Evolutionary conservation across 2,113 vertebrate genomes (phyloP).

Genomic region (Sarotherodon lohbergeri): DNA sequence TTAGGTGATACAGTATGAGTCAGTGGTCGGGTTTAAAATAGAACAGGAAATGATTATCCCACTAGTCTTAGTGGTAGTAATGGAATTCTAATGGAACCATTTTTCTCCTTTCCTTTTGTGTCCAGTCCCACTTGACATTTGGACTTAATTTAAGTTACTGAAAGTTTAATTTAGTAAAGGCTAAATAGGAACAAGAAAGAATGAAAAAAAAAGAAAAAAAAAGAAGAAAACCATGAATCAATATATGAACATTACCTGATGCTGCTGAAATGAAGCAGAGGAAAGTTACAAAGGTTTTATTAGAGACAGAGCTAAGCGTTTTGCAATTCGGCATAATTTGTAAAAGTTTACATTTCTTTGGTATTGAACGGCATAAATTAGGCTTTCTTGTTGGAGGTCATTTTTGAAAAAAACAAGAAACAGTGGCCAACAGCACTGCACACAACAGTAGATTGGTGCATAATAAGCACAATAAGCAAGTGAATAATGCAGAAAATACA

Average conservation of each 20-base stretch:
- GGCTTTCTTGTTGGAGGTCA: not conserved
- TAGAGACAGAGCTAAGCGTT: not conserved
- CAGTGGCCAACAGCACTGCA: not conserved
- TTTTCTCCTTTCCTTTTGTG: conserved; percentile 48
- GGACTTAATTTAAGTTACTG: conserved; percentile 48
- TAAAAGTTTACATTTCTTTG: not conserved
- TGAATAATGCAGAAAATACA: not conserved
- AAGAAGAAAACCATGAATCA: not conserved
- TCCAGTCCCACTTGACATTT: conserved; percentile 48
- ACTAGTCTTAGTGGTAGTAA: conserved; percentile 28
- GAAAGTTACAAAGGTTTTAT: not conserved
- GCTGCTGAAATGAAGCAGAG: not conserved
- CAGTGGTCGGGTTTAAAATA: conserved; percentile 56
- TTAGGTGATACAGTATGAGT: conserved; percentile 16
- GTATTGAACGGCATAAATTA: not conserved
- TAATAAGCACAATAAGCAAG: not conserved
- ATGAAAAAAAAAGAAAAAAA: not conserved
- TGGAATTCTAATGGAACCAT: conserved; percentile 54
- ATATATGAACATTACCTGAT: not conserved
- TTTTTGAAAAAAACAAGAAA: not conserved
- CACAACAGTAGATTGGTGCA: not conserved
- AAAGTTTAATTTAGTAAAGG: conserved; percentile 44
- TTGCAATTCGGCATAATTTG: not conserved
- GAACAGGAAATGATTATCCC: conserved; percentile 50
- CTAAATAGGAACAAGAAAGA: not conserved